A percentile compares a stretch with the other conserved stretches of the same genome.
phyloP scores from a whole-genome alignment of 2,888 invertebrate genomes.

The Mimas tiliae region DNA sequence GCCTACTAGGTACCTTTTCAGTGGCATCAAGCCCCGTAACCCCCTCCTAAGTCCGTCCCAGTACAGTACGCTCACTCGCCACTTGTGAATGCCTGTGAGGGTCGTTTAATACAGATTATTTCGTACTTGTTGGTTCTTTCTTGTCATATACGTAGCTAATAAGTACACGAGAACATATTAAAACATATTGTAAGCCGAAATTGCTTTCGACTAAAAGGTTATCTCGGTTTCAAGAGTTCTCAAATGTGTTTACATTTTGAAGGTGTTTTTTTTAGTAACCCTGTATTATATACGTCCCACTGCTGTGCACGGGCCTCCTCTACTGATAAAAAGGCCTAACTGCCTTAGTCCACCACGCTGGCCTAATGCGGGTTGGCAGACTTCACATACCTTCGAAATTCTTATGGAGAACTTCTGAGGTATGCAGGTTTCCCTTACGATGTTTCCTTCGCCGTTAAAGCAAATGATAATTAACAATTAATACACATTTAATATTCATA shows the following conservation, averaged over 20 bases:
- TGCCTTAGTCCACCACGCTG: too few relatives aligned
- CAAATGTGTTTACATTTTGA: not conserved
- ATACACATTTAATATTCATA: too few relatives aligned
- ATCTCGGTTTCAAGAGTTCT: not conserved
- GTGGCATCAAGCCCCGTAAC: not conserved
- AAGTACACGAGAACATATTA: conserved; percentile 37
- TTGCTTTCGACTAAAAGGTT: not conserved
- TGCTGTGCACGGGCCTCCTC: too few relatives aligned
- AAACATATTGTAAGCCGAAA: conserved; percentile 36
- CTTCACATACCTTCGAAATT: too few relatives aligned
- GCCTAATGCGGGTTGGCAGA: too few relatives aligned
- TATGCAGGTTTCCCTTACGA: too few relatives aligned
- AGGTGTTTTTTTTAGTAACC: not conserved
- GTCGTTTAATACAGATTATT: conserved; percentile 30
- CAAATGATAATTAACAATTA: too few relatives aligned
- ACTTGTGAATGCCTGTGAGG: conserved; percentile 23
- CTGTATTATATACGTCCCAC: too few relatives aligned
- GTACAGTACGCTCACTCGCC: conserved; percentile 18
- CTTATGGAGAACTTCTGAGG: too few relatives aligned
- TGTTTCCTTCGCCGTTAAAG: too few relatives aligned
- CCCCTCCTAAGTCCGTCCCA: conserved; percentile 8
- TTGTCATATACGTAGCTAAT: conserved; percentile 25
- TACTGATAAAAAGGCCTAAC: too few relatives aligned
- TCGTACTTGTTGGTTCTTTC: conserved; percentile 27
- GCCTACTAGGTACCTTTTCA: too few relatives aligned